Conservation (phyloP, 2,888 invertebrate genomes). For the Gari tellinella region DNA sequence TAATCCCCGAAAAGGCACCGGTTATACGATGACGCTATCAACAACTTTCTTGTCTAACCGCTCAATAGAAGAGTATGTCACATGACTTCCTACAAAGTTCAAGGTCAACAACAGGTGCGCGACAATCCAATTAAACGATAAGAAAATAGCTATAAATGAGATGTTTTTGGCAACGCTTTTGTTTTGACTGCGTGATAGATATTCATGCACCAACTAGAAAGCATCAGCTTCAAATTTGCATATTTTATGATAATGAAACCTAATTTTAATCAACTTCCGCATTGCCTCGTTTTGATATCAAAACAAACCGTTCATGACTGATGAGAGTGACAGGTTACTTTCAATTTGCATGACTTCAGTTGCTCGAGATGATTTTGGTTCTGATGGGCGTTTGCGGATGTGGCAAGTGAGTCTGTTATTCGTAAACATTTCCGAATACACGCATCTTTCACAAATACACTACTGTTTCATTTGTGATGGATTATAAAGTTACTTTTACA, state of each 20-base stretch:
- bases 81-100: constrained; percentile 67
- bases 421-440: too few species aligned
- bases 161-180: too few species aligned
- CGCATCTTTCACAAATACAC: too few species aligned
- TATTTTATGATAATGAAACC: constrained; percentile 48
- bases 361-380: constrained; percentile 60
- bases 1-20: constrained; percentile 49
- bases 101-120: constrained; percentile 60
- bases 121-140: constrained; percentile 11
- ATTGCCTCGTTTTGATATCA: constrained; percentile 58
- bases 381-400: constrained; percentile 77
- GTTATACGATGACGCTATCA: constrained; percentile 44
- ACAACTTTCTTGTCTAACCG: constrained; percentile 55
- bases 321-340: constrained; percentile 12
- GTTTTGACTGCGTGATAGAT: too few species aligned
- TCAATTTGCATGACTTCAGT: constrained; percentile 4
- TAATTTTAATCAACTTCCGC: constrained; percentile 47
- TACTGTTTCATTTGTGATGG: too few species aligned
- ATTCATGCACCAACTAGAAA: too few species aligned
- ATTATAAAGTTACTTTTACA: too few species aligned
- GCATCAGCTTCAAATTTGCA: constrained; percentile 19
- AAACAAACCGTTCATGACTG: constrained; percentile 16
- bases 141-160: too few species aligned
- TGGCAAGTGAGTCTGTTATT: constrained; percentile 69
- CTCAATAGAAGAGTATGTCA: constrained; percentile 63